These are phyloP conservation scores for Lycia hirtaria DNA, from an alignment of 2,888 invertebrate species.

Conservation along the genomic window DNA sequence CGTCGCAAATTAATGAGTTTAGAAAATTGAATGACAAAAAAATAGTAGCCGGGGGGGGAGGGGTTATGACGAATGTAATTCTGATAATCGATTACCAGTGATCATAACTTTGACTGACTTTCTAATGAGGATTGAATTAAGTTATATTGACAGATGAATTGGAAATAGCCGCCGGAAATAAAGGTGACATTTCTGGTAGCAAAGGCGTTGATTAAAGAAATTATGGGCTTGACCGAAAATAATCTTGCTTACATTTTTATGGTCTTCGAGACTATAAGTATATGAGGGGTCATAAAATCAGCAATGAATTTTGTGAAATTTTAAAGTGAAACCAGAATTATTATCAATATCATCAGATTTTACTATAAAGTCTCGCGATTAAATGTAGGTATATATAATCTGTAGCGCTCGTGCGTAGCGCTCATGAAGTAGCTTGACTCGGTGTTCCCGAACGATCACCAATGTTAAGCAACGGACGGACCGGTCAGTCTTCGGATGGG, in stretches of 20 bases:
- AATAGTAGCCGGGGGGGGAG: constrained; percentile 37
- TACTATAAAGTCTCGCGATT: background rate
- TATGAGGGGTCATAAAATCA: too few species aligned
- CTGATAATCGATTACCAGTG: constrained; percentile 29
- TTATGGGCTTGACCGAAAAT: background rate
- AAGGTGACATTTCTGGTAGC: background rate
- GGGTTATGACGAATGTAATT: constrained; percentile 40
- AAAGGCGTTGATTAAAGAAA: constrained; percentile 2
- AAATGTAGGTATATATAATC: too few species aligned
- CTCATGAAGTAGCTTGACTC: too few species aligned
- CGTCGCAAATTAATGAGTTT: constrained; percentile 58
- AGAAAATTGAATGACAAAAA: constrained; percentile 63
- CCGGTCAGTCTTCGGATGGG: too few species aligned
- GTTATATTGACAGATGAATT: constrained; percentile 29
- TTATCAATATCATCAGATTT: background rate
- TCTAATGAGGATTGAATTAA: constrained; percentile 42
- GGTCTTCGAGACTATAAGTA: too few species aligned
- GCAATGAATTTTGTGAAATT: background rate
- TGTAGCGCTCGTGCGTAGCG: too few species aligned
- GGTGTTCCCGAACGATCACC: too few species aligned
- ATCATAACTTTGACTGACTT: constrained; percentile 43
- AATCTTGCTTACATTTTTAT: background rate
- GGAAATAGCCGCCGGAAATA: constrained; percentile 8
- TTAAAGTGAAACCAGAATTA: background rate
- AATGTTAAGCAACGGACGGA: too few species aligned